These are phyloP conservation scores for Cataglyphis altisquamis DNA, from an alignment of 2,888 invertebrate genomes.

Conservation along the genomic window DNA sequence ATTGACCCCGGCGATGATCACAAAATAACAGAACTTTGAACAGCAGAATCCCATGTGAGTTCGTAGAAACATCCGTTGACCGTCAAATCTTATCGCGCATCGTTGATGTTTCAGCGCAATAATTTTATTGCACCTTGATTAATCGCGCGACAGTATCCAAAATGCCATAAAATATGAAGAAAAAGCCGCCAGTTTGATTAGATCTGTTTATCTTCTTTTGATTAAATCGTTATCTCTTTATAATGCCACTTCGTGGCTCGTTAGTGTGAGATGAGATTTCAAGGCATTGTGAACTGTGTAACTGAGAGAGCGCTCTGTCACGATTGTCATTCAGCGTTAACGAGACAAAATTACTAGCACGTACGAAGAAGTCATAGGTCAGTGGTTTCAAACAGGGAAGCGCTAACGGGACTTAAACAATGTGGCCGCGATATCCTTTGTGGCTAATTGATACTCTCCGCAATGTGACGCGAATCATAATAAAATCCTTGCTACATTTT, in stretches of 20 bases:
- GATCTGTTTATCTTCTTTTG: not conserved
- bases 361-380: conserved; percentile 35
- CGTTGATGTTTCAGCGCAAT: not conserved
- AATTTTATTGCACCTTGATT: not conserved
- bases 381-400: conserved; percentile 3
- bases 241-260: not conserved
- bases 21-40: conserved; percentile 45
- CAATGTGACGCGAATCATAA: conserved; percentile 5
- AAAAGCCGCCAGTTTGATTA: not conserved
- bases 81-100: not conserved
- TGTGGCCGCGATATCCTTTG: conserved; percentile 1
- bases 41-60: not conserved
- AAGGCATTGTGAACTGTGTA: not conserved
- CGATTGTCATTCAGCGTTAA: conserved; percentile 50
- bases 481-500: not conserved
- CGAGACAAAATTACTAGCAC: conserved; percentile 46
- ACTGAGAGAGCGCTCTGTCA: not conserved
- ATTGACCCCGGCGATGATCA: conserved; percentile 38
- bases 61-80: not conserved
- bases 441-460: not conserved
- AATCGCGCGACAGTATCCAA: too few species aligned
- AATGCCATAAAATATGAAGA: not conserved
- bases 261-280: conserved; percentile 19
- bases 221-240: not conserved
- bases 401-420: not conserved